A percentile compares a stretch with the other conserved stretches of the same genome.
phyloP scores from a whole-genome alignment of 2,113 vertebrate species.

The Chlorodrepanis virens region DNA sequence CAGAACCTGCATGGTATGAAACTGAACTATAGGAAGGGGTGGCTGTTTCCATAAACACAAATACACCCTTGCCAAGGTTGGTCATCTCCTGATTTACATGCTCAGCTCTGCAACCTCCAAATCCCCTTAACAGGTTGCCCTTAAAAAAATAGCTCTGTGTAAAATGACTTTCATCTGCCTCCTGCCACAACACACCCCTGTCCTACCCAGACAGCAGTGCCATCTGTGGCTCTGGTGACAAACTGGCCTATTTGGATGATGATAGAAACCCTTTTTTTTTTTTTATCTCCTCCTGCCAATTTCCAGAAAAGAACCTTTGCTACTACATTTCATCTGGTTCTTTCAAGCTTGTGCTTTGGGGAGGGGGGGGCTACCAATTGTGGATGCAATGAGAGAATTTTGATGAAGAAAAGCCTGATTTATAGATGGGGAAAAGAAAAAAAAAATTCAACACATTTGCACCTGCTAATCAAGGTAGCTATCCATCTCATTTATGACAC shows the following conservation, averaged over 20 bases:
- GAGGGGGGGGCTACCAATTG: neutral
- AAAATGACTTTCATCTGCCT: slow-evolving; percentile 7
- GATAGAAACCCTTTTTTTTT: neutral
- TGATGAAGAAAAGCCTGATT: neutral
- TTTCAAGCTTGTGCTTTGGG: neutral
- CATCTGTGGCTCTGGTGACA: slow-evolving; percentile 23
- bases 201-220: neutral
- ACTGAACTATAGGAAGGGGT: neutral
- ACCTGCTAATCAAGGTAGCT: slow-evolving; percentile 61
- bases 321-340: neutral
- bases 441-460: neutral
- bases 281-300: neutral
- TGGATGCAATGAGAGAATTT: neutral
- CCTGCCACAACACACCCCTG: neutral
- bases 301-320: neutral
- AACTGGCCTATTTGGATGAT: neutral
- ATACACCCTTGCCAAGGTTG: neutral
- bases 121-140: neutral
- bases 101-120: neutral
- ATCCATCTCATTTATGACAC: slow-evolving; percentile 65
- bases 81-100: slow-evolving; percentile 27
- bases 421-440: neutral
- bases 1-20: slow-evolving; percentile 7
- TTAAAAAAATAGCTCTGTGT: neutral
- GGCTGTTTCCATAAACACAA: slow-evolving; percentile 7